A percentile compares a stretch with the other conserved stretches of the same genome.
Evolutionary conservation across 2,888 invertebrate species (phyloP).

Genomic region (Synergus laeviventris): DNA sequence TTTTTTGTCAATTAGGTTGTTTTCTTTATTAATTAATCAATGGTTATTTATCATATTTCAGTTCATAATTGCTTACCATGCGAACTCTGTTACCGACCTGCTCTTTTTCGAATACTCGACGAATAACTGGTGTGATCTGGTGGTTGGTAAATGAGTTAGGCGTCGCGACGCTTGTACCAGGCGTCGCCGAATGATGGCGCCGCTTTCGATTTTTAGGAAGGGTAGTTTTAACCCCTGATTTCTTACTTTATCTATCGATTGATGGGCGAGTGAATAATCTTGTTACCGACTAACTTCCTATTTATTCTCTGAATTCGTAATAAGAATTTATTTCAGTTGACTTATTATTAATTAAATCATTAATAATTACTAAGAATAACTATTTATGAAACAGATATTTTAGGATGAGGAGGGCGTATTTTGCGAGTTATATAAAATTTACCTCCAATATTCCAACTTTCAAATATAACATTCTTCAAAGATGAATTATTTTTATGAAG

Average conservation of each 20-base stretch:
- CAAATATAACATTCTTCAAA: background rate
- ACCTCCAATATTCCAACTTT: background rate
- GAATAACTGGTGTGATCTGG: slow-evolving; percentile 3
- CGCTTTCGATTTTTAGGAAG: slow-evolving; percentile 47
- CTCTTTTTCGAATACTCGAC: slow-evolving; percentile 1
- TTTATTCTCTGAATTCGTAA: no score
- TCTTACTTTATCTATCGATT: background rate
- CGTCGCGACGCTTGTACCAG: slow-evolving; percentile 60
- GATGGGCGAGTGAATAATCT: background rate
- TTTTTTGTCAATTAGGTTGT: no score
- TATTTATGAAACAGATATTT: no score
- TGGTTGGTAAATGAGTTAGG: slow-evolving; percentile 38
- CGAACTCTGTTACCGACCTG: slow-evolving; percentile 28
- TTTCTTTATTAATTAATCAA: background rate
- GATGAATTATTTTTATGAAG: background rate
- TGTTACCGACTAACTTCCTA: background rate
- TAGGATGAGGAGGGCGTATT: no score
- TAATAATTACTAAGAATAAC: no score
- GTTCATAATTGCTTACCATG: slow-evolving; percentile 15
- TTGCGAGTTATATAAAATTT: background rate
- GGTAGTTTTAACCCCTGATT: slow-evolving; percentile 46
- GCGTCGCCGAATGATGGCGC: slow-evolving; percentile 66
- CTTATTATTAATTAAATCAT: no score
- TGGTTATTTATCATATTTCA: background rate
- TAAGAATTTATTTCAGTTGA: no score